Conservation (phyloP, 2,113 vertebrate species). For the Cyphomyrus plagiostoma region DNA sequence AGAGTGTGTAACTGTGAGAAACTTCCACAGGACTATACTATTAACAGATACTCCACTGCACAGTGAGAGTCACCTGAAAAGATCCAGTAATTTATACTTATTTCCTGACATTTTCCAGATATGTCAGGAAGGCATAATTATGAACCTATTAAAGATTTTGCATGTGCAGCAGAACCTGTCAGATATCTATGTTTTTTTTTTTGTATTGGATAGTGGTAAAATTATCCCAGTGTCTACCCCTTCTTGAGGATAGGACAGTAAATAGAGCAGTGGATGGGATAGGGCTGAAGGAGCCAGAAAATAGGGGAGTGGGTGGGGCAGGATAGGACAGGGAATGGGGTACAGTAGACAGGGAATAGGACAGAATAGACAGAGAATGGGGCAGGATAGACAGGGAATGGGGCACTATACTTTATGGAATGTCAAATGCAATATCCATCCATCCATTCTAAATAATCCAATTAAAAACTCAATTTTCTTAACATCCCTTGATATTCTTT, state of each 20-base stretch:
- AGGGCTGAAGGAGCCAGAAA: neutral
- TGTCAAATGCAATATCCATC: neutral
- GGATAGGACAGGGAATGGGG: neutral
- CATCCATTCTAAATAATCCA: neutral
- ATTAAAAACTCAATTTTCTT: neutral
- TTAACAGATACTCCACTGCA: neutral
- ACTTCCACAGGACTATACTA: neutral
- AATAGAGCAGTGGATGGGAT: neutral
- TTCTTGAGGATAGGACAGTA: neutral
- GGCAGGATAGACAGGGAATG: neutral
- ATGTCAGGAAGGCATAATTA: slow-evolving; percentile 4
- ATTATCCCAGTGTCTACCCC: neutral
- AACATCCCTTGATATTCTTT: neutral
- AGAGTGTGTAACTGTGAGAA: neutral
- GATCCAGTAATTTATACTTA: neutral
- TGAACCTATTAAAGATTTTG: slow-evolving; percentile 1
- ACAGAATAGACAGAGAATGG: neutral
- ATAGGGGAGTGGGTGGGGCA: neutral
- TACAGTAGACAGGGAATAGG: neutral
- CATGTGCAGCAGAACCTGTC: slow-evolving; percentile 4
- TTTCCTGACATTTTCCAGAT: neutral
- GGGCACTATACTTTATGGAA: neutral
- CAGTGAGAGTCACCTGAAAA: neutral
- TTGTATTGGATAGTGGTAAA: neutral
- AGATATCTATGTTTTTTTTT: neutral